A percentile compares a stretch with the other conserved stretches of the same genome.
Conservation (phyloP, 2,888 invertebrate species). For the Sinopyrophorus schimmeli region DNA sequence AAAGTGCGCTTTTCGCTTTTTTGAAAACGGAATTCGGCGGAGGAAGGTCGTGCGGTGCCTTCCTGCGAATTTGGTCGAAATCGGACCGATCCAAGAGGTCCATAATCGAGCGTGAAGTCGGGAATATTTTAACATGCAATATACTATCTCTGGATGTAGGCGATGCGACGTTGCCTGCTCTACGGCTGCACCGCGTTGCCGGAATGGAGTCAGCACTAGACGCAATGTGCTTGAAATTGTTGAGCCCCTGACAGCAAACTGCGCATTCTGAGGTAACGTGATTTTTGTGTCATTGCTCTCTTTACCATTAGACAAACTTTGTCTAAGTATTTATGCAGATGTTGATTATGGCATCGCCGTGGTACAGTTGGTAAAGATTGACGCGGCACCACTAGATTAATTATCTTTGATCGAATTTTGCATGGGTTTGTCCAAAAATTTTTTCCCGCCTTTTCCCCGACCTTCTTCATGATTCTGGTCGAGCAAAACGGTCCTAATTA, state of each 20-base stretch:
- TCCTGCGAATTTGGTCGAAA: constrained; percentile 30
- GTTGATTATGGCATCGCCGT: too few species aligned
- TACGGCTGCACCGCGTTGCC: constrained; percentile 26
- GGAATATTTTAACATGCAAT: constrained; percentile 42
- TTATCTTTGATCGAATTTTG: too few species aligned
- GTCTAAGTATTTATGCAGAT: too few species aligned
- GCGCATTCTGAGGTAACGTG: constrained; percentile 33
- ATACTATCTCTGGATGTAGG: constrained; percentile 42
- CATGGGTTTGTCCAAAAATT: too few species aligned
- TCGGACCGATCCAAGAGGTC: constrained; percentile 25
- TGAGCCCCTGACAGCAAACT: constrained; percentile 31
- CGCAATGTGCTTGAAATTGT: constrained; percentile 36
- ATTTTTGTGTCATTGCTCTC: constrained; percentile 31
- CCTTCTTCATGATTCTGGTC: too few species aligned
- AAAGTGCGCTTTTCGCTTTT: constrained; percentile 16
- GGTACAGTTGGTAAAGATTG: too few species aligned
- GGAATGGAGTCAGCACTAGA: constrained; percentile 26
- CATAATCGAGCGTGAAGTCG: constrained; percentile 32
- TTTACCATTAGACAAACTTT: constrained; percentile 17
- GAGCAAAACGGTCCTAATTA: too few species aligned
- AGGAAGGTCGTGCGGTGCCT: background rate
- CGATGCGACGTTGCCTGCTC: constrained; percentile 40
- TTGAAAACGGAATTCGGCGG: constrained; percentile 30
- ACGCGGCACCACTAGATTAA: too few species aligned
- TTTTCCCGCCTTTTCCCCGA: too few species aligned